Conservation (phyloP, 2,113 vertebrate genomes). For the Baryphthengus martii region DNA sequence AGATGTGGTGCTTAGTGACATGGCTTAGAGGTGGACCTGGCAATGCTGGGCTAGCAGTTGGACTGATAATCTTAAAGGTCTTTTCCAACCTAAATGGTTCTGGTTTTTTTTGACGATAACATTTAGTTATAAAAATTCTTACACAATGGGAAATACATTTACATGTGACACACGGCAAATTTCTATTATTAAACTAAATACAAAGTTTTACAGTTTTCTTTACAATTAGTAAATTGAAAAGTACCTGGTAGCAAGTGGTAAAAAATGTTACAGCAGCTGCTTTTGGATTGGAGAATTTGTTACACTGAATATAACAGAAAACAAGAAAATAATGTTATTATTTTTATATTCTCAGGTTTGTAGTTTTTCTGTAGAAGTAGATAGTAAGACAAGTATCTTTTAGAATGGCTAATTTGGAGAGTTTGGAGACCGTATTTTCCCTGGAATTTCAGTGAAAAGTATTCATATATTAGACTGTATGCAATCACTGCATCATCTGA, state of each 20-base stretch:
- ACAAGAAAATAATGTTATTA: background rate
- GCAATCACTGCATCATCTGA: background rate
- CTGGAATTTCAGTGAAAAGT: background rate
- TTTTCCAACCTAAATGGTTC: background rate
- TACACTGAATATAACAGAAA: background rate
- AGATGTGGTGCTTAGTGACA: background rate
- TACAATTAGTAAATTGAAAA: background rate
- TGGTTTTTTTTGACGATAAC: background rate
- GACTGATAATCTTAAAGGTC: background rate
- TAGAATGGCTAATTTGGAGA: background rate
- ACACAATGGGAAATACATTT: background rate
- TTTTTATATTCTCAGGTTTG: background rate
- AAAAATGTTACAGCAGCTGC: background rate
- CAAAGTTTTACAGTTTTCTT: background rate
- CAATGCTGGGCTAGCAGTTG: background rate
- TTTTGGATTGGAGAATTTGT: background rate
- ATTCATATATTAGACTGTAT: background rate
- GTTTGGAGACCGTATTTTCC: background rate
- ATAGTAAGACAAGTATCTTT: background rate
- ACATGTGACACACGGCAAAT: background rate
- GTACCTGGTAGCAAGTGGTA: background rate
- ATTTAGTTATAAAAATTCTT: background rate
- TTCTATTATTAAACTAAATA: background rate
- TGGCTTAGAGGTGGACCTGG: background rate
- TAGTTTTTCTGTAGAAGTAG: background rate